Conservation (phyloP, 64 coral and sea anemone genomes). For the Orbicella faveolata region DNA sequence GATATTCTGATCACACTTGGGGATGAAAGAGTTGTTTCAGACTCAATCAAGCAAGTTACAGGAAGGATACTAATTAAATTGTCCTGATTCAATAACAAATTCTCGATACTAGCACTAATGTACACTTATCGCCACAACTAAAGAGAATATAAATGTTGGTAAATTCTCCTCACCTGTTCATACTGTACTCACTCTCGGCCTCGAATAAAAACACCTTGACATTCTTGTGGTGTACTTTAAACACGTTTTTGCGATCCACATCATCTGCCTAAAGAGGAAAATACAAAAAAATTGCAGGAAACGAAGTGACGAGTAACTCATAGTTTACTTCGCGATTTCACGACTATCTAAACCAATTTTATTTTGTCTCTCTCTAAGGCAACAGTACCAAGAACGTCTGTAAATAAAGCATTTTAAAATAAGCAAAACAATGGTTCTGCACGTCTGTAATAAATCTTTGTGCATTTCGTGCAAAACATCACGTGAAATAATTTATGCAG, state of each 20-base stretch:
- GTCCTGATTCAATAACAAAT: background rate
- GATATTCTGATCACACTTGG: background rate
- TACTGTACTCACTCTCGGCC: constrained; percentile 6
- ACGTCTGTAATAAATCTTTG: too few relatives aligned
- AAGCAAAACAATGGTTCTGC: too few relatives aligned
- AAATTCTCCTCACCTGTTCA: constrained; percentile 12
- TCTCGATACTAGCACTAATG: background rate
- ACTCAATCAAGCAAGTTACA: too few relatives aligned
- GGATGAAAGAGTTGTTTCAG: too few relatives aligned
- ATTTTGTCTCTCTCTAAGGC: too few relatives aligned
- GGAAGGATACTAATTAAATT: background rate
- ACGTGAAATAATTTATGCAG: too few relatives aligned
- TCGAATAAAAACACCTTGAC: constrained; percentile 34
- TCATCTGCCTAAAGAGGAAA: constrained; percentile 50
- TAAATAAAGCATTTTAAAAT: too few relatives aligned
- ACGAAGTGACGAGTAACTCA: background rate
- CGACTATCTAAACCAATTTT: background rate
- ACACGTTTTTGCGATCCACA: constrained; percentile 37
- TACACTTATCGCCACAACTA: background rate
- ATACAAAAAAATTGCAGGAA: background rate
- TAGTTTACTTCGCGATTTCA: background rate
- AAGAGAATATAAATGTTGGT: background rate
- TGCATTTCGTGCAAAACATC: too few relatives aligned
- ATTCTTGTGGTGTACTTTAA: constrained; percentile 63
- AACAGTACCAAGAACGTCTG: too few relatives aligned